Evolutionary conservation across 2,797 vertebrate genomes (phyloP).

Genomic region (Sphenopsis melanotis): DNA sequence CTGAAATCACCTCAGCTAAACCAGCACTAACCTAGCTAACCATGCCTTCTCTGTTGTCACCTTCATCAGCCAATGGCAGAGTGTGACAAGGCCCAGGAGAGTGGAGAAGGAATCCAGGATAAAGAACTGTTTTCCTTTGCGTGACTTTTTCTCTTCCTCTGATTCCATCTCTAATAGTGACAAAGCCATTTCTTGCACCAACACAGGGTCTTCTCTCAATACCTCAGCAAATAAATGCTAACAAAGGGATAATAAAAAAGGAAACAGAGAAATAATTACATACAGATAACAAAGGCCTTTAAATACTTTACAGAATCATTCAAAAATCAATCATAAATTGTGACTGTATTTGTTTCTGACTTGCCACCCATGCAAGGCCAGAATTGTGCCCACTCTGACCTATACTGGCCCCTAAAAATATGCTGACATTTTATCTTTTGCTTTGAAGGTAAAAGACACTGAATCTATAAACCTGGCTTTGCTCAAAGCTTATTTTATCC

Average conservation of each 20-base stretch:
- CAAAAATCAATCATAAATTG: neutral
- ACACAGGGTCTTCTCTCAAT: constrained; percentile 71
- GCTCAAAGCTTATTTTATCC: neutral
- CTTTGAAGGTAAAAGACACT: neutral
- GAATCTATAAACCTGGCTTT: neutral
- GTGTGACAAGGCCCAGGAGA: constrained; percentile 75
- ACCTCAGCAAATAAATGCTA: constrained; percentile 76
- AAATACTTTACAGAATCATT: neutral
- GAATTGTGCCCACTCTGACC: neutral
- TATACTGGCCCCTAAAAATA: neutral
- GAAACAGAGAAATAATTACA: neutral
- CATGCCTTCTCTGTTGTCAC: constrained; percentile 57
- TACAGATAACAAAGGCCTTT: neutral
- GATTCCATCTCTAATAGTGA: constrained; percentile 49
- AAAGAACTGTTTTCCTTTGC: constrained; percentile 53
- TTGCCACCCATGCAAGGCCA: neutral
- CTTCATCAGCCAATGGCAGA: constrained; percentile 72
- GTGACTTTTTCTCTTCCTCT: constrained; percentile 41
- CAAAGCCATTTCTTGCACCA: constrained; percentile 60
- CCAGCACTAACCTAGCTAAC: constrained; percentile 68
- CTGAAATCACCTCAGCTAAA: neutral
- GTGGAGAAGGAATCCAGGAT: constrained; percentile 72
- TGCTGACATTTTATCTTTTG: neutral
- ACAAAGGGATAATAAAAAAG: neutral
- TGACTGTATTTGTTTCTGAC: neutral